These are phyloP conservation scores for Smutsia gigantea DNA, from an alignment of 2,797 vertebrate species.

Conservation along the genomic window DNA sequence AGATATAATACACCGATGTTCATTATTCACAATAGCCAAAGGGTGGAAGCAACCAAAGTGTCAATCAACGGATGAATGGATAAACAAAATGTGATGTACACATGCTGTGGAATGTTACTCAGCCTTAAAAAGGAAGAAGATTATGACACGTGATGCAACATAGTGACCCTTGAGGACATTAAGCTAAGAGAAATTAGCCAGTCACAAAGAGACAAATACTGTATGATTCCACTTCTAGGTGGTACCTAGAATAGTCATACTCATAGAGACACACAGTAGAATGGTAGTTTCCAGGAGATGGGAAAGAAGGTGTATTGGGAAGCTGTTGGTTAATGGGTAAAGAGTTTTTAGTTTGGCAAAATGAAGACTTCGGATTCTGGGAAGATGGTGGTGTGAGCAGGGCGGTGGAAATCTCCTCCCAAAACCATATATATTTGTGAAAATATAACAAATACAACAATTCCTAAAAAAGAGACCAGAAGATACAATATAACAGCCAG, in stretches of 20 bases:
- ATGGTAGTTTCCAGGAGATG: background rate
- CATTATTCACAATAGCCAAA: background rate
- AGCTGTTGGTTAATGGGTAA: background rate
- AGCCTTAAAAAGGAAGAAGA: background rate
- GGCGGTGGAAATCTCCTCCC: too few relatives aligned
- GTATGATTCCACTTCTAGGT: background rate
- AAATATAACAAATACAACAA: too few relatives aligned
- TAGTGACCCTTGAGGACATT: slow-evolving; percentile 13
- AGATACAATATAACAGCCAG: too few relatives aligned
- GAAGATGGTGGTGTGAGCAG: too few relatives aligned
- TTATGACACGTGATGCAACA: background rate
- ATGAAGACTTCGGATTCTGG: background rate
- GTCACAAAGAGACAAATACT: slow-evolving; percentile 1
- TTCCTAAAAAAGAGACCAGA: too few relatives aligned
- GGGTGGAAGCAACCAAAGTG: background rate
- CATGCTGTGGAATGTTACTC: background rate
- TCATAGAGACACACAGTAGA: background rate
- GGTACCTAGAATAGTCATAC: background rate
- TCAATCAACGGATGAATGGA: background rate
- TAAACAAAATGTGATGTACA: background rate
- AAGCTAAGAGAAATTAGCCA: background rate
- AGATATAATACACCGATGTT: background rate
- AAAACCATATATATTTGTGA: too few relatives aligned
- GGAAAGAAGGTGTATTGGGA: background rate
- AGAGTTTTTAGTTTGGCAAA: slow-evolving; percentile 26